These are phyloP conservation scores for Machaerirhynchus nigripectus DNA, from an alignment of 2,113 vertebrate genomes.

Conservation along the genomic window DNA sequence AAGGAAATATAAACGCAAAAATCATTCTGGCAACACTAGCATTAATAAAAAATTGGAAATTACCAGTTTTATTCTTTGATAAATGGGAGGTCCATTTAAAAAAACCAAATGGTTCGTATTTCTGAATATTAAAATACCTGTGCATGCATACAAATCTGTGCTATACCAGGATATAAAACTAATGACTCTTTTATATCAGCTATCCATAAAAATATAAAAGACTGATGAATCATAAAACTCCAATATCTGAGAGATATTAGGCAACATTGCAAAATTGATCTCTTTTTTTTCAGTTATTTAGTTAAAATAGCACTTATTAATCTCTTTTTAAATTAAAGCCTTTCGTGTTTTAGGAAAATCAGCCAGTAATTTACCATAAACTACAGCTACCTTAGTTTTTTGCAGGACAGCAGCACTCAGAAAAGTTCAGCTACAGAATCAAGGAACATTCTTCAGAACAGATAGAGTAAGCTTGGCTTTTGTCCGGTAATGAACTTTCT, in stretches of 20 bases:
- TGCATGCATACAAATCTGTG: not conserved
- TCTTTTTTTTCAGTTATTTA: not conserved
- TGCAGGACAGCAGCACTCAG: not conserved
- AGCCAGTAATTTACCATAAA: not conserved
- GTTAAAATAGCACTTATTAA: not conserved
- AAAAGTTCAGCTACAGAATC: not conserved
- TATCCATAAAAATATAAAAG: not conserved
- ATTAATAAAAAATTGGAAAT: not conserved
- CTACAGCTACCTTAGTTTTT: not conserved
- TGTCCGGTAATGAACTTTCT: not conserved
- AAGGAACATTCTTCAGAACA: not conserved
- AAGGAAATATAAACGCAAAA: not conserved
- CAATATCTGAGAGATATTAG: not conserved
- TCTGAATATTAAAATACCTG: not conserved
- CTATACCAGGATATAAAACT: not conserved
- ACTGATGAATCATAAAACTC: not conserved
- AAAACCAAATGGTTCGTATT: not conserved
- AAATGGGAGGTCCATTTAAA: not conserved
- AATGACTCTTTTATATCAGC: not conserved
- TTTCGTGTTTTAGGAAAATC: not conserved
- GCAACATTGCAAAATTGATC: not conserved
- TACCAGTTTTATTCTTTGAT: not conserved
- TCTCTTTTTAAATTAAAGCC: not conserved
- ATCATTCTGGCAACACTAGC: not conserved
- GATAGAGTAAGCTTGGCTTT: not conserved